Conservation (phyloP, 2,888 invertebrate species). For the Trissolcus japonicus region DNA sequence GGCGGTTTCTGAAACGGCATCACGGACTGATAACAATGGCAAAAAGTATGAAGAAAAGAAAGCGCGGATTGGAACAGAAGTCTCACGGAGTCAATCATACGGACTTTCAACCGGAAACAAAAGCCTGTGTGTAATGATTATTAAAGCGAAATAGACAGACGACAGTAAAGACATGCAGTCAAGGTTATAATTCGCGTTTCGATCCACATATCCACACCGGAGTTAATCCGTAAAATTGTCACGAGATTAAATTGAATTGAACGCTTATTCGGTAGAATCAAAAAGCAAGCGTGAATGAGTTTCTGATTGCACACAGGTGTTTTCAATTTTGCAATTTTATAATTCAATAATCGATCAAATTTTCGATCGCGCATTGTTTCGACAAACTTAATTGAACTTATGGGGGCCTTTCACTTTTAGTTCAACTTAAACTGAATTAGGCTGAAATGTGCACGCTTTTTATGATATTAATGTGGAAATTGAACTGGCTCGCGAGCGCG, state of each 20-base stretch:
- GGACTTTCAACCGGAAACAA: constrained; percentile 46
- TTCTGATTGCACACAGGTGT: too few relatives aligned
- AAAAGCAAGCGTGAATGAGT: too few relatives aligned
- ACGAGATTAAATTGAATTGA: neutral
- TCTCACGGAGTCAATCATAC: constrained; percentile 30
- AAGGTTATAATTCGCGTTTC: constrained; percentile 30
- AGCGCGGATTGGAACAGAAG: constrained; percentile 24
- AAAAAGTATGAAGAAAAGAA: constrained; percentile 36
- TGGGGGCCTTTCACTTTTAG: constrained; percentile 8
- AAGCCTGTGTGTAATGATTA: constrained; percentile 16
- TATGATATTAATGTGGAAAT: constrained; percentile 35
- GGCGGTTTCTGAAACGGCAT: constrained; percentile 8
- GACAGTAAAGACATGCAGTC: constrained; percentile 10
- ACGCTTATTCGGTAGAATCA: too few relatives aligned
- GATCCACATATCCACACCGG: neutral
- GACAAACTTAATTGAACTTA: neutral
- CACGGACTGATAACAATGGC: constrained; percentile 9
- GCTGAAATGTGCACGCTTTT: constrained; percentile 15
- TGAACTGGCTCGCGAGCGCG: constrained; percentile 37
- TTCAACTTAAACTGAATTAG: neutral
- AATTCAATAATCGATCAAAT: too few relatives aligned
- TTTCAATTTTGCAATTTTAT: too few relatives aligned
- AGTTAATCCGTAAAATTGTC: neutral
- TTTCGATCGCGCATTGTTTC: too few relatives aligned
- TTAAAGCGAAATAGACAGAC: constrained; percentile 9